Percentiles rank a stretch among this genome's conserved stretches.
These are phyloP conservation scores for Pterobdella sp. DNA, from an alignment of 2,888 invertebrate genomes.

Conservation along the genomic window DNA sequence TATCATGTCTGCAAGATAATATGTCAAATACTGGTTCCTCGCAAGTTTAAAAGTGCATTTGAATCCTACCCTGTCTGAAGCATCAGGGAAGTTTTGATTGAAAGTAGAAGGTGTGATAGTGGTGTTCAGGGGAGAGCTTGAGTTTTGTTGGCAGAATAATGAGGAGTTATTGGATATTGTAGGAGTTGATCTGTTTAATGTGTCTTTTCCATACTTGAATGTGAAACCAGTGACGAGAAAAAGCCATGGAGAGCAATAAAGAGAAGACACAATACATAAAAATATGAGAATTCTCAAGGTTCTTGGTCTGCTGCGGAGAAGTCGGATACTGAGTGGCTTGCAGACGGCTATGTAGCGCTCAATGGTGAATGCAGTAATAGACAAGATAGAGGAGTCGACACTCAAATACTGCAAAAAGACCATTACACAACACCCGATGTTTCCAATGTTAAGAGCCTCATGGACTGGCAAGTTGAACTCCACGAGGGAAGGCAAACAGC, in stretches of 20 bases:
- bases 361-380: neutral
- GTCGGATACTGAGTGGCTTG: neutral
- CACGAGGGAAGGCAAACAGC: neutral
- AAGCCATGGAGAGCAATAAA: neutral
- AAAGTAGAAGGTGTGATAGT: too few relatives aligned
- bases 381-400: neutral
- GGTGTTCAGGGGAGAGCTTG: too few relatives aligned
- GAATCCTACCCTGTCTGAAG: neutral
- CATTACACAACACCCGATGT: neutral
- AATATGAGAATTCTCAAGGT: neutral
- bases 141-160: too few relatives aligned
- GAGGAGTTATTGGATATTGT: too few relatives aligned
- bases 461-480: neutral
- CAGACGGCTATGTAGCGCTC: conserved; percentile 4
- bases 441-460: neutral
- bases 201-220: too few relatives aligned
- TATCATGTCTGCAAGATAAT: neutral
- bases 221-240: neutral
- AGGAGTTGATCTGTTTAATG: too few relatives aligned
- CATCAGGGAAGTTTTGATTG: neutral
- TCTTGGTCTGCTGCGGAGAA: neutral
- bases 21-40: neutral
- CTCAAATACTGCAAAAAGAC: neutral
- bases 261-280: neutral
- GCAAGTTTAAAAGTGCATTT: neutral